Base-by-base conservation (phyloP, 2,113 vertebrate genomes). In the Drymodes brunneopygia region DNA sequence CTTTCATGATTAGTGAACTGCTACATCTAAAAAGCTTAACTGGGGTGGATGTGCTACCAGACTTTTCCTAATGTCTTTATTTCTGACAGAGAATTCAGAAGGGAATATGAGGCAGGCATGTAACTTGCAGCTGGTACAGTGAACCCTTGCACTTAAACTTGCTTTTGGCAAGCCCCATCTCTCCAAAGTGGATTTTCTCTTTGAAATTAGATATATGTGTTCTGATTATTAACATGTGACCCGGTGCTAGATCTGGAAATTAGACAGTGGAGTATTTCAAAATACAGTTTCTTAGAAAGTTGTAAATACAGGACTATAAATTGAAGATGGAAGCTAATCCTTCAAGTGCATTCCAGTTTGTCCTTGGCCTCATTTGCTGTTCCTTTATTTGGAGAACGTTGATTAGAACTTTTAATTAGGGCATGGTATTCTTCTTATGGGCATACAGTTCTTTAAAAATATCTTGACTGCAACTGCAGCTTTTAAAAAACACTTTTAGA, bases 331-430 rank as follows among this genome's bases (percentile, higher is more conserved):
- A 85, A 73, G 13, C 1, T 1, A 57, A 92, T 88, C n/a, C 35
- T 92, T 60, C 40, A 78, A n/a, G 53, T 94, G 40, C 36, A 15
- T 86, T 78, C 8, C 36, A 75, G 65, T 88, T 93, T 94, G 85
- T 74, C 94, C 95, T 96, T 97, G 96, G 67, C 94, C 94, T 95
- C 56, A 24, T 95, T 96, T 91, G 44, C 51, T 81, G 7, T 65
- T 91, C 80, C 38, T 62, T 88, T 84, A 75, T 72, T 85, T 91
- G 79, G 71, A 94, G 89, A 92, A 47, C 5, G 25, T 91, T 88
- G 92, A 94, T 95, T 83, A 74, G 78, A 92, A 38, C 79, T 82
- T 88, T 90, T 75, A 96, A n/a, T 95, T 96, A 97, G 92, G 92
- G 48, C 87, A 92, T 75, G 54, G 15, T 83, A 71, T 92, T 95